phyloP scores from a whole-genome alignment of 2,113 vertebrate species.

The Clupea harengus region DNA sequence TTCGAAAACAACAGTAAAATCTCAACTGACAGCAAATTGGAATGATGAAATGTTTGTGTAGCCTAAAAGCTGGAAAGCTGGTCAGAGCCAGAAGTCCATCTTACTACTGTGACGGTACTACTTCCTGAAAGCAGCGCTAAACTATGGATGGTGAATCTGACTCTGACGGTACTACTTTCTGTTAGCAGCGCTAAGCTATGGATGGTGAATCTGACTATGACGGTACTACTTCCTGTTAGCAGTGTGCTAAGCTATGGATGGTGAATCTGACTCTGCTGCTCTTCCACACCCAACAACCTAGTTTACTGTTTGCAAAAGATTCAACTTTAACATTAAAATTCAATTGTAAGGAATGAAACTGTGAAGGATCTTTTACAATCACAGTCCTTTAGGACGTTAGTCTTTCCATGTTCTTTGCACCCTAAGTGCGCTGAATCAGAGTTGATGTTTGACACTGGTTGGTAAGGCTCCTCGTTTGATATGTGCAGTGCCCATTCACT shows the following conservation, averaged over 20 bases:
- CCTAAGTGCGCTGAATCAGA: neutral
- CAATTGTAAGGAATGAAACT: neutral
- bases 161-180: neutral
- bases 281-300: neutral
- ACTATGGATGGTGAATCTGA: neutral
- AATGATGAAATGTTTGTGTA: conserved; percentile 13
- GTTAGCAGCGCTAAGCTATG: neutral
- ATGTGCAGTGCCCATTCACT: conserved; percentile 9
- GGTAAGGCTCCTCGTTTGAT: neutral
- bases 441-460: neutral
- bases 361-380: conserved; percentile 6
- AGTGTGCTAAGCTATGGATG: neutral
- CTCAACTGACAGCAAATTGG: neutral
- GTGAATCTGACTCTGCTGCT: neutral
- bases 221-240: neutral
- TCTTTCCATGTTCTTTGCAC: neutral
- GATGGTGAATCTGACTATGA: neutral
- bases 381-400: neutral
- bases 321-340: neutral
- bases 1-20: neutral
- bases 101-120: neutral
- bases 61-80: neutral
- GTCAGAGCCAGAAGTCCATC: neutral
- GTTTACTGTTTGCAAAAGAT: neutral
- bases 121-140: neutral